A percentile compares a stretch with the other conserved stretches of the same genome.
Conservation (phyloP, 2,888 invertebrate species). For the Macaria notata region DNA sequence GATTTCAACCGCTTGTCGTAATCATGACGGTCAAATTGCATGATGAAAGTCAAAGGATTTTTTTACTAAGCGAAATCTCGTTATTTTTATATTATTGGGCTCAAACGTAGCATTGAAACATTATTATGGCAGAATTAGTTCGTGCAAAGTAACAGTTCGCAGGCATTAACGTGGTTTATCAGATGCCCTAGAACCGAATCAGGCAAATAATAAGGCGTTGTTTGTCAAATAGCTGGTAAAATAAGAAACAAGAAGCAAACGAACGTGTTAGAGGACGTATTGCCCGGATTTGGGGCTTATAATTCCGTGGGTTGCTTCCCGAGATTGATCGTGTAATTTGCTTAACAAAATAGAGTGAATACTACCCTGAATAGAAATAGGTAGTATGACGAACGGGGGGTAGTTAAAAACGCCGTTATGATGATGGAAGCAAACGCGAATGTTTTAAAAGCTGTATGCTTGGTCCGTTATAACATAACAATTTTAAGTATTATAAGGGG, state of each 20-base stretch:
- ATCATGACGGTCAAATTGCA: too few relatives aligned
- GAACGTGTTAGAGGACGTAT: slow-evolving; percentile 12
- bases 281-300: slow-evolving; percentile 13
- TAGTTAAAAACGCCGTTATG: neutral
- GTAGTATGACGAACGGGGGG: slow-evolving; percentile 1
- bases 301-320: slow-evolving; percentile 6
- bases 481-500: too few relatives aligned
- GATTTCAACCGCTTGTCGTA: too few relatives aligned
- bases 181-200: neutral
- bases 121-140: neutral
- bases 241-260: slow-evolving; percentile 5
- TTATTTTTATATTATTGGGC: neutral
- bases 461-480: too few relatives aligned
- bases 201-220: neutral
- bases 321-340: slow-evolving; percentile 24
- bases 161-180: neutral
- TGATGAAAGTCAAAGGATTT: neutral
- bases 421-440: too few relatives aligned
- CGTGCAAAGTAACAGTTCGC: neutral
- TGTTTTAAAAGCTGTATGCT: too few relatives aligned
- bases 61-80: too few relatives aligned
- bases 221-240: slow-evolving; percentile 4
- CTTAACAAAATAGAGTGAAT: slow-evolving; percentile 10
- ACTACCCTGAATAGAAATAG: slow-evolving; percentile 9
- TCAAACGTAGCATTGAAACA: neutral